A percentile compares a stretch with the other conserved stretches of the same genome.
Evolutionary conservation across 2,888 invertebrate species (phyloP).

Genomic region (Marronus borbonicus): DNA sequence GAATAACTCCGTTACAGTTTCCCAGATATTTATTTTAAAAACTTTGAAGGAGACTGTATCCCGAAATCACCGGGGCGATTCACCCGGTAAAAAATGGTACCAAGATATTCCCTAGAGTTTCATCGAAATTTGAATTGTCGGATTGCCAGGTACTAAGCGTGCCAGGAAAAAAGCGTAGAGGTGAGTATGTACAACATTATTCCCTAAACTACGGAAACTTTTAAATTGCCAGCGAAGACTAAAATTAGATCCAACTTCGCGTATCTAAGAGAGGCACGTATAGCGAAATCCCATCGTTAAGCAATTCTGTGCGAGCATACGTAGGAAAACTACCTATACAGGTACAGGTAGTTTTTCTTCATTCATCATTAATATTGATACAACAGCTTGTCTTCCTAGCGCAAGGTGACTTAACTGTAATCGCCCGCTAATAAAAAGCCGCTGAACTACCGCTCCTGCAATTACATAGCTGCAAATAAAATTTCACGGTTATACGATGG

Average conservation of each 20-base stretch:
- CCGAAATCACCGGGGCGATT: too few species aligned
- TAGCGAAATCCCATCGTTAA: slow-evolving; percentile 4
- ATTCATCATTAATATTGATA: slow-evolving; percentile 17
- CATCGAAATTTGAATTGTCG: too few species aligned
- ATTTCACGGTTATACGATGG: slow-evolving; percentile 1
- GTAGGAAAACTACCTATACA: neutral
- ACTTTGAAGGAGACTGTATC: too few species aligned
- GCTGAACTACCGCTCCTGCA: slow-evolving; percentile 14
- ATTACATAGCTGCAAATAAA: slow-evolving; percentile 23
- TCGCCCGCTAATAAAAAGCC: slow-evolving; percentile 1
- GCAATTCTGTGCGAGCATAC: neutral
- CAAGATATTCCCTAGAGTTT: too few species aligned
- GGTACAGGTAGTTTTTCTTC: too few species aligned
- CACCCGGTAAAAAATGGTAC: too few species aligned
- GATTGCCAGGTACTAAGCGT: too few species aligned
- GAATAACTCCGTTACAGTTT: too few species aligned
- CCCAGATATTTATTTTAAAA: too few species aligned
- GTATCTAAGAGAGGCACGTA: neutral
- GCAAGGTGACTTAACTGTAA: slow-evolving; percentile 15
- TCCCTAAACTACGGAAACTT: too few species aligned
- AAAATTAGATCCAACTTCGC: neutral
- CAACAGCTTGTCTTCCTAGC: slow-evolving; percentile 1
- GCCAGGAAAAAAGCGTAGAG: too few species aligned
- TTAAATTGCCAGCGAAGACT: neutral
- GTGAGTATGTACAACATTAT: too few species aligned